Evolutionary conservation across 2,888 invertebrate species (phyloP).

Genomic region (Drosophila atripex): DNA sequence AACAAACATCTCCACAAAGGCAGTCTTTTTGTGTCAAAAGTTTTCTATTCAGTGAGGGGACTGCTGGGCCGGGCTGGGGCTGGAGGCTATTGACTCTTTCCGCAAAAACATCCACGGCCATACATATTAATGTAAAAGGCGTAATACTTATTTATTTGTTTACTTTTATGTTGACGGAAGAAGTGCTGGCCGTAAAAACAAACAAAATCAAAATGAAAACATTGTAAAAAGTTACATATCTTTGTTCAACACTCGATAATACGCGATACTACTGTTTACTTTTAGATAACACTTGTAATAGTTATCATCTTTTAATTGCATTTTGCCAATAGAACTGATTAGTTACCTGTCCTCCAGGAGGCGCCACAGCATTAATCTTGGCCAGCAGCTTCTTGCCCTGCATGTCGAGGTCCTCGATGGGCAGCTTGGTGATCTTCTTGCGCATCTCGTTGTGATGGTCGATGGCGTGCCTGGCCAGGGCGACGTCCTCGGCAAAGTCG

Average conservation of each 20-base stretch:
- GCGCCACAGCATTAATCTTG: constrained; percentile 79
- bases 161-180: constrained; percentile 30
- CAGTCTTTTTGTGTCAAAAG: constrained; percentile 4
- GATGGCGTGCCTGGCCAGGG: constrained; percentile 94
- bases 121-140: neutral
- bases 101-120: neutral
- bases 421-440: constrained; percentile 95
- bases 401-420: constrained; percentile 96
- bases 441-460: constrained; percentile 97
- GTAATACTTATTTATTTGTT: constrained; percentile 22
- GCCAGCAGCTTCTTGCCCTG: constrained; percentile 89
- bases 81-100: constrained; percentile 33
- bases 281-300: neutral
- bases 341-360: constrained; percentile 49
- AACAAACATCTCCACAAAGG: constrained; percentile 6
- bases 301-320: neutral
- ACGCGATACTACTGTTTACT: neutral
- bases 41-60: constrained; percentile 22
- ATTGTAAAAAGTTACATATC: no score
- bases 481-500: constrained; percentile 97
- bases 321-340: neutral
- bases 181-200: neutral
- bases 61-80: no score
- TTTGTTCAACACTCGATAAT: neutral
- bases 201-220: no score